Conservation (phyloP, 2,797 vertebrate species). For the Amazonetta brasiliensis region DNA sequence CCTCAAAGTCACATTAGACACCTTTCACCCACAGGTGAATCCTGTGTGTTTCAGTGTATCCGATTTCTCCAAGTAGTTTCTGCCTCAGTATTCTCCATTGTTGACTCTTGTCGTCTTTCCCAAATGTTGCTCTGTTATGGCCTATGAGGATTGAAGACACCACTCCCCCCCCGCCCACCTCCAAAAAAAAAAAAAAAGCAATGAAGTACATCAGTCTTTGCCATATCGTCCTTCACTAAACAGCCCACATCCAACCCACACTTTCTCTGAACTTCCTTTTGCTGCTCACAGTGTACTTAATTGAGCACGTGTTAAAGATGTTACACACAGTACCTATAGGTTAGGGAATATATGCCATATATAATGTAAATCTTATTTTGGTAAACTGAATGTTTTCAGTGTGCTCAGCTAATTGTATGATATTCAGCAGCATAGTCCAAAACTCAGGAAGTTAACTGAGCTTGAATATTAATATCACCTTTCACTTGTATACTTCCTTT, state of each 20-base stretch:
- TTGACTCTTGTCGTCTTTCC: neutral
- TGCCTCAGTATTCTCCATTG: neutral
- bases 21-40: neutral
- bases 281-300: neutral
- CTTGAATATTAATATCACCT: neutral
- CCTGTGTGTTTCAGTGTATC: neutral
- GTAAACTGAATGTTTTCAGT: neutral
- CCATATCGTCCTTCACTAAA: neutral
- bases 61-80: neutral
- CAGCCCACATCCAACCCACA: neutral
- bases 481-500: neutral
- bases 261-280: neutral
- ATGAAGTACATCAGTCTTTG: neutral
- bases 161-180: too few species aligned
- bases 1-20: neutral
- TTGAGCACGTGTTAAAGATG: neutral
- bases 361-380: neutral
- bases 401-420: neutral
- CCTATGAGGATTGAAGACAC: neutral
- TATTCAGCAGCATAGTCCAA: neutral
- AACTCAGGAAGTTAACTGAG: neutral
- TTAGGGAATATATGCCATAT: neutral
- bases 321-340: neutral
- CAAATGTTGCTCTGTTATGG: neutral
- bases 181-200: neutral